phyloP scores from a whole-genome alignment of 64 coral and sea anemone species.

The Dendrophyllia cribrosa region DNA sequence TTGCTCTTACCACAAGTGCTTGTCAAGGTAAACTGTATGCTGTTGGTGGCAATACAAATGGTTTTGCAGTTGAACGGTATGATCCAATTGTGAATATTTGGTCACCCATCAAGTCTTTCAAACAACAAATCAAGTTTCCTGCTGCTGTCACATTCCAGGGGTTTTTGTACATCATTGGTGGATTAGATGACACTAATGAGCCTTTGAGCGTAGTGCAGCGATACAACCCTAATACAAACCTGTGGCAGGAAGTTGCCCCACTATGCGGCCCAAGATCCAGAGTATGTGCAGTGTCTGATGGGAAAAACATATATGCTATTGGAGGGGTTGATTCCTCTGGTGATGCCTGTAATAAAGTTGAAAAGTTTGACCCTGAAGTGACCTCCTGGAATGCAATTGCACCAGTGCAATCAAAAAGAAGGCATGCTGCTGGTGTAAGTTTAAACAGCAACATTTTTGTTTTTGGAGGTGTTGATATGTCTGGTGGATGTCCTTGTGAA shows the following conservation, averaged over 20 bases:
- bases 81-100: conserved; percentile 12
- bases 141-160: conserved; percentile 19
- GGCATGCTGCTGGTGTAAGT: too few species aligned
- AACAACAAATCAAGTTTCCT: background rate
- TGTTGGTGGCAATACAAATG: conserved; percentile 14
- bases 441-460: too few species aligned
- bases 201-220: conserved; percentile 15
- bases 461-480: too few species aligned
- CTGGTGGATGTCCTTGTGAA: too few species aligned
- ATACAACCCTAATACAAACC: too few species aligned
- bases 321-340: too few species aligned
- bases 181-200: conserved; percentile 31
- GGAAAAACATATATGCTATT: conserved; percentile 75
- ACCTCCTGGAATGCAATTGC: conserved; percentile 52
- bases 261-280: too few species aligned
- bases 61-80: background rate
- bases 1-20: background rate
- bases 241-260: too few species aligned
- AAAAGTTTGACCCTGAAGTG: conserved; percentile 54
- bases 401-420: conserved; percentile 30
- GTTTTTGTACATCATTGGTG: conserved; percentile 59
- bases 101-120: background rate
- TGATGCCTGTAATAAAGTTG: conserved; percentile 45
- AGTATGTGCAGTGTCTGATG: background rate
- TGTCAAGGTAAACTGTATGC: background rate